phyloP scores from a whole-genome alignment of 2,888 invertebrate genomes.

The Leptarthrus brevirostris region DNA sequence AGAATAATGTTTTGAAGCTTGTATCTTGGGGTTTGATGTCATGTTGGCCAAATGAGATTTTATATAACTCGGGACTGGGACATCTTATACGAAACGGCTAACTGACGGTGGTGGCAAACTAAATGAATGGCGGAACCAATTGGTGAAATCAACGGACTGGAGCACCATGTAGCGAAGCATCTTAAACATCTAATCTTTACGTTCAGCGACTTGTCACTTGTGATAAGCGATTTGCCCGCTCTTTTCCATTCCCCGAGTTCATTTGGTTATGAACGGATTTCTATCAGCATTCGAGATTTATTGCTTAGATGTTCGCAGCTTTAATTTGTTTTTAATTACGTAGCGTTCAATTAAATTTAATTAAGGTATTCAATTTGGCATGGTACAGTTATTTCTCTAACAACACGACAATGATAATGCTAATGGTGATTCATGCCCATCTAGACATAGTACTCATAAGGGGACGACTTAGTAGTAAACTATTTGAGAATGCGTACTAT shows the following conservation, averaged over 20 bases:
- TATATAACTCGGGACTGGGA: conserved; percentile 14
- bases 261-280: conserved; percentile 19
- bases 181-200: conserved; percentile 22
- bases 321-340: conserved; percentile 38
- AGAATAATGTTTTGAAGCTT: conserved; percentile 49
- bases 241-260: not conserved
- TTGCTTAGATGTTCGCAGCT: conserved; percentile 5
- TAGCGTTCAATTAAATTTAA: conserved; percentile 33
- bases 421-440: not conserved
- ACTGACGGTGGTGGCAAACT: not conserved
- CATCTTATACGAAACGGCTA: conserved; percentile 12
- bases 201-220: not conserved
- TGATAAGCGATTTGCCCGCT: not conserved
- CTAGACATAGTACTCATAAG: no score
- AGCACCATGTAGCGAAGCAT: conserved; percentile 33
- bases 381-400: not conserved
- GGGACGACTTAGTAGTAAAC: no score
- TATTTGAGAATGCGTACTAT: no score
- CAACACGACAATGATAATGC: not conserved
- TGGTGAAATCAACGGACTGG: conserved; percentile 23
- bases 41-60: conserved; percentile 32
- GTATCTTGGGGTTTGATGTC: conserved; percentile 39
- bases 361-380: conserved; percentile 22
- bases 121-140: conserved; percentile 28
- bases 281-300: conserved; percentile 14